These are phyloP conservation scores for Calosoma granatense DNA, from an alignment of 1,140 invertebrate genomes.

Conservation along the genomic window DNA sequence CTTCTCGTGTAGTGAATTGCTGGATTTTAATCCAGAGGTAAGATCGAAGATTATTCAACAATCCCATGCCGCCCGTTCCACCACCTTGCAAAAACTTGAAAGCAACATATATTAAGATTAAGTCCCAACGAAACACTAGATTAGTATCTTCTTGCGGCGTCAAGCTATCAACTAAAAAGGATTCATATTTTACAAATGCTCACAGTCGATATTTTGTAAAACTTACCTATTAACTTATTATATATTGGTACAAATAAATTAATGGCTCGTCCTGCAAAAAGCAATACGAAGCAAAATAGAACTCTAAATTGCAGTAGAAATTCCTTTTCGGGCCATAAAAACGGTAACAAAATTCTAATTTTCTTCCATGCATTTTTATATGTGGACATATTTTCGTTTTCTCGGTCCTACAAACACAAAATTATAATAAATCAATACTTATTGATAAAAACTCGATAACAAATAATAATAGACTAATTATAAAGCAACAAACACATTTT, in stretches of 20 bases:
- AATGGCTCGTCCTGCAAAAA: slow-evolving; percentile 72
- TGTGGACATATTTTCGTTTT: slow-evolving; percentile 51
- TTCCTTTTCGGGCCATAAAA: slow-evolving; percentile 89
- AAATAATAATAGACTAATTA: neutral
- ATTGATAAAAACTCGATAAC: too few species aligned
- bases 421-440: too few species aligned
- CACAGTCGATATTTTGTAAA: neutral
- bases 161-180: slow-evolving; percentile 64
- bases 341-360: slow-evolving; percentile 69
- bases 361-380: slow-evolving; percentile 72
- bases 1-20: slow-evolving; percentile 87
- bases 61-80: slow-evolving; percentile 80
- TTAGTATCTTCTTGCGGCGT: slow-evolving; percentile 34
- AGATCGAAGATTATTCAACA: slow-evolving; percentile 82
- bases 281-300: slow-evolving; percentile 67
- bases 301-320: slow-evolving; percentile 69
- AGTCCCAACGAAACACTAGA: slow-evolving; percentile 72
- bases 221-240: slow-evolving; percentile 72
- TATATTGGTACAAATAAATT: slow-evolving; percentile 93
- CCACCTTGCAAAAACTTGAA: slow-evolving; percentile 92
- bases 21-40: slow-evolving; percentile 93
- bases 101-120: slow-evolving; percentile 72
- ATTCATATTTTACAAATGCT: slow-evolving; percentile 13
- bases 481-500: slow-evolving; percentile 12
- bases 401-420: slow-evolving; percentile 35